phyloP scores from a whole-genome alignment of 1,140 invertebrate genomes.

The Hypothenemus hampei region DNA sequence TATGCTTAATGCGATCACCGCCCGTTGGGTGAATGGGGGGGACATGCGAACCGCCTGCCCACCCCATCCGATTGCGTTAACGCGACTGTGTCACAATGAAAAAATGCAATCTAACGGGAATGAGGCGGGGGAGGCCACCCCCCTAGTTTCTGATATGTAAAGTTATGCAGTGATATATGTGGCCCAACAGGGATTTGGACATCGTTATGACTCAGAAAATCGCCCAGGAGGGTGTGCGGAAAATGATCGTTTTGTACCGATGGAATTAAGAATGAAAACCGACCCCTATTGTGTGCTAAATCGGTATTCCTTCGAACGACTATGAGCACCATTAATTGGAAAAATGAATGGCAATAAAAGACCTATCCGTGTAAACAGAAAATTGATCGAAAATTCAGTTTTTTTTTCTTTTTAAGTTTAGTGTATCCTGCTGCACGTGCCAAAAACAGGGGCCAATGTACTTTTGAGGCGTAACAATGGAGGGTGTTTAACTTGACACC shows the following conservation, averaged over 20 bases:
- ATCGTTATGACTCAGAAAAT: slow-evolving; percentile 24
- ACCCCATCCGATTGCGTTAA: slow-evolving; percentile 21
- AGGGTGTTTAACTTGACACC: background rate
- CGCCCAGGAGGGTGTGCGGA: slow-evolving; percentile 11
- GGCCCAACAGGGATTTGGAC: slow-evolving; percentile 25
- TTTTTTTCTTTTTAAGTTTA: too few species aligned
- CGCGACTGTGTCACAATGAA: slow-evolving; percentile 24
- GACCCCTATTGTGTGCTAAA: slow-evolving; percentile 4
- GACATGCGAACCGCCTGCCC: too few species aligned
- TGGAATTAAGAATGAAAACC: slow-evolving; percentile 25
- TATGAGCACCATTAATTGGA: too few species aligned
- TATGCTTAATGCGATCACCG: slow-evolving; percentile 27
- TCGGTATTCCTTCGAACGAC: too few species aligned
- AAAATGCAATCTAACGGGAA: slow-evolving; percentile 24
- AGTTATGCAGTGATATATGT: slow-evolving; percentile 28
- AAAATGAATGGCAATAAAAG: too few species aligned
- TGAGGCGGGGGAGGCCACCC: slow-evolving; percentile 14
- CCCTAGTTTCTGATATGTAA: slow-evolving; percentile 25
- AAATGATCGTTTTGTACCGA: slow-evolving; percentile 27
- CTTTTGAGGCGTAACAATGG: background rate
- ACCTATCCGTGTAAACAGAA: too few species aligned
- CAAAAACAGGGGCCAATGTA: background rate
- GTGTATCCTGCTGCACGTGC: background rate
- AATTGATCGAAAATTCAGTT: too few species aligned
- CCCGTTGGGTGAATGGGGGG: slow-evolving; percentile 7